Evolutionary conservation across 2,797 vertebrate species (phyloP).

Genomic region (Oreochromis mossambicus): DNA sequence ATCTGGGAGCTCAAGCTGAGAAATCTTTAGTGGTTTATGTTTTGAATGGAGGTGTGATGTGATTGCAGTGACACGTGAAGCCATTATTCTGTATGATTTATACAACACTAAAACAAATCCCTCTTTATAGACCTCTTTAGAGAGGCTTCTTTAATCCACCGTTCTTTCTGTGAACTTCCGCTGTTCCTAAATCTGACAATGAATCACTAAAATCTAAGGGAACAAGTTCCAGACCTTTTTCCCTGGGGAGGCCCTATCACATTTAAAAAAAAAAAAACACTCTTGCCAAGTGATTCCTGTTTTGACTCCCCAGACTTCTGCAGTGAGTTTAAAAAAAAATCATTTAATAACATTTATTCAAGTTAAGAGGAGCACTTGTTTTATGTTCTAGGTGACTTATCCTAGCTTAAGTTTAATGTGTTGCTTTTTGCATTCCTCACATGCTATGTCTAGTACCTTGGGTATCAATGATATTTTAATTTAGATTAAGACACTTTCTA

Average conservation of each 20-base stretch:
- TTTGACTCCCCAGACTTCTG: neutral
- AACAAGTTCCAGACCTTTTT: neutral
- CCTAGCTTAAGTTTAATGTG: neutral
- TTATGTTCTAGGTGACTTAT: neutral
- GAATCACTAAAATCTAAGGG: neutral
- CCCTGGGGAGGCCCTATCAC: neutral
- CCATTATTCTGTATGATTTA: conserved; percentile 12
- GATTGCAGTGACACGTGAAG: neutral
- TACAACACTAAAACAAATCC: conserved; percentile 1
- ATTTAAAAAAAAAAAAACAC: too few relatives aligned
- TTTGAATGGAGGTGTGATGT: neutral
- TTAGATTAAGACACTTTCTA: neutral
- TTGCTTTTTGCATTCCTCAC: neutral
- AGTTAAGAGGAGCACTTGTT: neutral
- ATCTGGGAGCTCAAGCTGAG: neutral
- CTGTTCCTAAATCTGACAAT: neutral
- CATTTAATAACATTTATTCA: neutral
- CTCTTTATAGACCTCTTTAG: conserved; percentile 1
- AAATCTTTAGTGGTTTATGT: neutral
- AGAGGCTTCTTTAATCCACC: neutral
- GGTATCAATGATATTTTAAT: neutral
- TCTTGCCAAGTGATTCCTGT: neutral
- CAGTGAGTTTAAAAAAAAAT: neutral
- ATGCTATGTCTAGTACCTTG: neutral
- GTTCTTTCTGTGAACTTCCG: neutral